Evolutionary conservation across 2,888 invertebrate genomes (phyloP).

Genomic region (Melangyna quadrimaculata): DNA sequence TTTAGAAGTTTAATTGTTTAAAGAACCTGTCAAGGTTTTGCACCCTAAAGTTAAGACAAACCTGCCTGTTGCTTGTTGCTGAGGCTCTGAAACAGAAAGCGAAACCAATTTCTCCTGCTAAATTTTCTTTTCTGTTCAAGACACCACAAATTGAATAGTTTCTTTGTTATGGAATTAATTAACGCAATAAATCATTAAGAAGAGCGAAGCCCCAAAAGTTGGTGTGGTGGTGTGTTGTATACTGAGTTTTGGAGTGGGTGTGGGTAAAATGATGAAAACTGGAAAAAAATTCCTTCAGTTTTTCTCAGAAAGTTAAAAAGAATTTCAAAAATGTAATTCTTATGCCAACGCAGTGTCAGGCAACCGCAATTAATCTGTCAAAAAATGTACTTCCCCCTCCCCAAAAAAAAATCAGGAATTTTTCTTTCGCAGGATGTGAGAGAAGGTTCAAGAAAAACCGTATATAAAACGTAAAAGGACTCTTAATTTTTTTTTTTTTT

Average conservation of each 20-base stretch:
- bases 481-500: background rate
- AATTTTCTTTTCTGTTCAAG: background rate
- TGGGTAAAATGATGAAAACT: background rate
- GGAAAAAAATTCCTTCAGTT: constrained; percentile 29
- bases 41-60: background rate
- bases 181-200: constrained; percentile 79
- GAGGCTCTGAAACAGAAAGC: too few species aligned
- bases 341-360: constrained; percentile 38
- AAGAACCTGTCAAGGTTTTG: background rate
- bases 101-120: background rate
- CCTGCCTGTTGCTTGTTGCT: constrained; percentile 6
- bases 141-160: constrained; percentile 64
- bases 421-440: background rate
- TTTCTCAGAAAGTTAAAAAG: constrained; percentile 12
- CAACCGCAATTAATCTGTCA: constrained; percentile 71
- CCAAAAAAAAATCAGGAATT: background rate
- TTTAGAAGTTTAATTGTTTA: background rate
- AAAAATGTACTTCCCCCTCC: constrained; percentile 33
- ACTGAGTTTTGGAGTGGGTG: background rate
- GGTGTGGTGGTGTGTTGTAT: background rate
- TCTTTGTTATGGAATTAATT: constrained; percentile 76
- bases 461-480: background rate
- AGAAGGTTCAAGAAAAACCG: background rate
- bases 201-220: constrained; percentile 14
- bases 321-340: constrained; percentile 52